These are phyloP conservation scores for Halcyon leucocephala DNA, from an alignment of 2,797 vertebrate genomes.

Conservation along the genomic window DNA sequence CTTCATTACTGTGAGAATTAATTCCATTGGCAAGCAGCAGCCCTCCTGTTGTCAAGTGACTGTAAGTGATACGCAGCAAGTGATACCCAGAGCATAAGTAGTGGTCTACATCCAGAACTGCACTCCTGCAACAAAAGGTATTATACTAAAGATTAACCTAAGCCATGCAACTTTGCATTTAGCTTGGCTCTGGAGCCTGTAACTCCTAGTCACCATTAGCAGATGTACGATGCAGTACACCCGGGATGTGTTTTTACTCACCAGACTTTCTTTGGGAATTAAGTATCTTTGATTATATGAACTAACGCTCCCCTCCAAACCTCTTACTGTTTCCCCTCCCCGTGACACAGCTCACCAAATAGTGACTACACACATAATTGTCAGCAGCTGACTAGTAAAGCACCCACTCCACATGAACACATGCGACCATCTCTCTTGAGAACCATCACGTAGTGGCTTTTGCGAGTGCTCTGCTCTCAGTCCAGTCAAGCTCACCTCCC, in stretches of 20 bases:
- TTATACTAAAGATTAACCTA: neutral
- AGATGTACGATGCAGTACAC: neutral
- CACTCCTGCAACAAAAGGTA: neutral
- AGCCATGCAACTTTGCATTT: neutral
- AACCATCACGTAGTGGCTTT: fast-evolving
- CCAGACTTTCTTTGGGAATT: neutral
- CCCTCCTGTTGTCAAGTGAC: neutral
- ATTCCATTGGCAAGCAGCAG: neutral
- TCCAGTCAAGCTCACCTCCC: neutral
- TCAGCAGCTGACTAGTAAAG: neutral
- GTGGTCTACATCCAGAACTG: neutral
- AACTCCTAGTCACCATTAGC: neutral
- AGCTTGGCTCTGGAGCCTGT: neutral
- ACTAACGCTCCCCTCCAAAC: neutral
- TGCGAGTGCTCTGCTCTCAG: neutral
- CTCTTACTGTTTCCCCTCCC: neutral
- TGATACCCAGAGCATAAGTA: neutral
- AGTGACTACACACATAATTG: neutral
- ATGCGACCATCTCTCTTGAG: neutral
- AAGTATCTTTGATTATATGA: neutral
- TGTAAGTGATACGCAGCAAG: neutral
- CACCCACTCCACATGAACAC: neutral
- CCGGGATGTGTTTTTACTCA: neutral
- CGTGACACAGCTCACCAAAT: neutral
- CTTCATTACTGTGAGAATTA: neutral